Evolutionary conservation across 2,113 vertebrate species (phyloP).

Genomic region (Hymenochirus boettgeri): DNA sequence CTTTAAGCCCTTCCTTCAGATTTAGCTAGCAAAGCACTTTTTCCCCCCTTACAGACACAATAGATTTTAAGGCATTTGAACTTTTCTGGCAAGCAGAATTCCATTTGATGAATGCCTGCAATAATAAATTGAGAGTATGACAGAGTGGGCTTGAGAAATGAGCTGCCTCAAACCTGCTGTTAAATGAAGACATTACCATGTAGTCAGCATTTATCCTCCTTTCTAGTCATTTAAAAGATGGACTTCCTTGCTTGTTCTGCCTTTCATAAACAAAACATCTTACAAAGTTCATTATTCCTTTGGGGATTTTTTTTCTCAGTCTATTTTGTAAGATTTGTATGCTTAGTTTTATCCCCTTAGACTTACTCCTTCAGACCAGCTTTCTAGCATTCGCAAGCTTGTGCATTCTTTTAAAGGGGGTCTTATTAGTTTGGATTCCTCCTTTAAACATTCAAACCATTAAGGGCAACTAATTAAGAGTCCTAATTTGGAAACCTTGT

Average conservation of each 20-base stretch:
- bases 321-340: constrained; percentile 45
- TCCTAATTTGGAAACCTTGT: too few species aligned
- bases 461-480: too few species aligned
- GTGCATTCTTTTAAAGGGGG: constrained; percentile 34
- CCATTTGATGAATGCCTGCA: constrained; percentile 47
- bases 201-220: constrained; percentile 47
- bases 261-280: constrained; percentile 41
- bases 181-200: constrained; percentile 47
- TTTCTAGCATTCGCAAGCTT: constrained; percentile 2
- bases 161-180: constrained; percentile 41
- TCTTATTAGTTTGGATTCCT: constrained; percentile 48
- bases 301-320: constrained; percentile 47
- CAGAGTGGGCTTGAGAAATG: constrained; percentile 47
- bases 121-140: constrained; percentile 45
- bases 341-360: background rate
- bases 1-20: too few species aligned
- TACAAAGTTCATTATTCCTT: constrained; percentile 50
- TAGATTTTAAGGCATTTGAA: too few species aligned
- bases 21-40: too few species aligned
- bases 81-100: constrained; percentile 17
- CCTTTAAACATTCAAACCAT: too few species aligned
- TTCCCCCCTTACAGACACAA: too few species aligned
- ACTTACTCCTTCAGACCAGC: constrained; percentile 40
- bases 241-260: constrained; percentile 47
- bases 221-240: constrained; percentile 52